Base-by-base conservation (phyloP, 2,797 vertebrate genomes). In the Lateolabrax maculatus region DNA sequence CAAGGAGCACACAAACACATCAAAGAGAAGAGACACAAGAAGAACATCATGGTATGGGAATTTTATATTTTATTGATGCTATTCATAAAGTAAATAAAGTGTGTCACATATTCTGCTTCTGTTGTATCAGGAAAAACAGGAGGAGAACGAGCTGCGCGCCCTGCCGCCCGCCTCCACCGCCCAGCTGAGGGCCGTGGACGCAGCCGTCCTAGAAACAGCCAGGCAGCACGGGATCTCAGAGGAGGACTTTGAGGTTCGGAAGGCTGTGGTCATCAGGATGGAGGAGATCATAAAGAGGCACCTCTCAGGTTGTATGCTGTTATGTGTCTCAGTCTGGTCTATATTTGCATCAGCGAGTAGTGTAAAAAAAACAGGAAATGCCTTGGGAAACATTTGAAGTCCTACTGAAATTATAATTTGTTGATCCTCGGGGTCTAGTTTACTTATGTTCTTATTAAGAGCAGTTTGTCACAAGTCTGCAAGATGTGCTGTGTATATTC, bases 11-110 rank as follows among this genome's bases (percentile, higher is more conserved):
- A 99, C 95, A 99, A 99, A 89, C 98, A 99, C 94, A 99, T 99
- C 94, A 99, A 99, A 90, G 98, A 99, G 93, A 99, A 99, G 90
- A 95, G 98, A 21, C 98, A 99, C 95, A 99, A 98, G 95, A 99
- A 99, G 95, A 99, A 99, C 94, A 97, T 98, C 74, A 97, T 95
- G 97, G 98, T 92, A 64, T 0, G 74, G 4, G 4, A 16, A 3
- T 23, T 10, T 21, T 1, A 19, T 19, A 25, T 97, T 7, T 51
- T 41, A 13, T 41, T 29, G 9, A 43, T 34, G 16, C n/a, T 36
- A 9, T 9, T 43, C 23, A 29, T n/a, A n/a, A n/a, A n/a, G n/a
- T n/a, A n/a, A n/a, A n/a, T n/a, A n/a, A n/a, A n/a, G n/a, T n/a
- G n/a, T n/a, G n/a, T n/a, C n/a, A n/a, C n/a, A n/a, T 27, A 6